Evolutionary conservation across 2,113 vertebrate species (phyloP), one percentile per base, ranked within the genome.

Genomic region (Zonotrichia leucophrys): DNA sequence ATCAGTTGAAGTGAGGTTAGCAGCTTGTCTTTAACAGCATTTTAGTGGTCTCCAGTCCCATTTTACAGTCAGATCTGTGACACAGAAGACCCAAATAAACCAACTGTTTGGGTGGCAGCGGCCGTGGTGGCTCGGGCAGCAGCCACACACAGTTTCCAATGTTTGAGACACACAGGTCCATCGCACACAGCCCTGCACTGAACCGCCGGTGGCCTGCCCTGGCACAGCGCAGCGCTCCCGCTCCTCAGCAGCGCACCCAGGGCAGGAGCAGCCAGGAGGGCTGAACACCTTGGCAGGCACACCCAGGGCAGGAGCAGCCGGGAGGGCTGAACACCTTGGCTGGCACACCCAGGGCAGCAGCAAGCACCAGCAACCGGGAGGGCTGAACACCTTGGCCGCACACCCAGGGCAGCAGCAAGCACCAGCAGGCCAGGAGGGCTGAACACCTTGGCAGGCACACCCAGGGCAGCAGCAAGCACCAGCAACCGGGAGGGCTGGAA

Each of bases 281-380:
- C 44, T 15, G 17, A 37, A 30, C 8, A 37, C 8, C 53, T 28
- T 0, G 1, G 35, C 41, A 72, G n/a, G n/a, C n/a, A 0, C 9
- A 30, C 0, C 0, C 9, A 41, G 10, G 0, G 1, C 1, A 20
- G n/a, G 11, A 62, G 42, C 11, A 4, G 25, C 31, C 47, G 25
- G n/a, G 6, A 49, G 9, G 14, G 30, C 44, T 15, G 17, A 37
- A 30, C 8, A 37, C 8, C 53, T 28, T 0, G 1, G 35, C 41
- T 68, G 17, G n/a, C n/a, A 0, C 9, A 30, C 0, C 0, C 9
- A 41, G 10, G 0, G 1, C 1, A 20, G n/a, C n/a, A n/a, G n/a
- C n/a, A n/a, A n/a, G n/a, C n/a, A n/a, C n/a, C 10, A 62, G 42
- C 11, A 4, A 28, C 31, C 47, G 25, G n/a, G 6, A 49, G 9